A percentile compares a stretch with the other conserved stretches of the same genome.
Conservation (phyloP, 2,797 vertebrate species). For the Masticophis lateralis region DNA sequence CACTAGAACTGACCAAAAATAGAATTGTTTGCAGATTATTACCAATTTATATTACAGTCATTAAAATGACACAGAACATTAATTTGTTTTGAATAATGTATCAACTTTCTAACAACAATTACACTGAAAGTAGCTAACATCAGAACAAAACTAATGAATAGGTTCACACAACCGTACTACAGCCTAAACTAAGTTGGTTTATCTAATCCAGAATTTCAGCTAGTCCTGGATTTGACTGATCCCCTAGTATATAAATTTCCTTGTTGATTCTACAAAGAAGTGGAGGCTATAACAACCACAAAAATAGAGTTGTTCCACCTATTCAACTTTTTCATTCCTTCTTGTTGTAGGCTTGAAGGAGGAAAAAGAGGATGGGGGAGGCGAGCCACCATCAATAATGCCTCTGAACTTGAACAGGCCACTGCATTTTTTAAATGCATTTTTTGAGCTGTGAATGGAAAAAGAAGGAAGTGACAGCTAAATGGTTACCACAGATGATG, state of each 20-base stretch:
- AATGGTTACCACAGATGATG: background rate
- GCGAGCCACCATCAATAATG: background rate
- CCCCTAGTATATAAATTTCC: background rate
- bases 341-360: background rate
- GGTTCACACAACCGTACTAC: background rate
- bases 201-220: background rate
- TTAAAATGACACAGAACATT: background rate
- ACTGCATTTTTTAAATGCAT: background rate
- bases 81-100: background rate
- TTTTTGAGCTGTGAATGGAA: background rate
- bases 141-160: background rate
- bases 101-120: background rate
- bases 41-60: background rate
- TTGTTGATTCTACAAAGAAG: background rate
- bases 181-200: background rate
- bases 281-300: background rate
- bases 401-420: background rate
- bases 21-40: background rate
- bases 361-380: background rate
- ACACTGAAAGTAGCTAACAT: background rate
- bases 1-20: background rate
- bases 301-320: background rate
- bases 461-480: background rate
- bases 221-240: background rate
- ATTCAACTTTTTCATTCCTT: background rate